A percentile compares a stretch with the other conserved stretches of the same genome.
These are phyloP conservation scores for Cotesia vestalis DNA, from an alignment of 1,140 invertebrate species.

Conservation along the genomic window DNA sequence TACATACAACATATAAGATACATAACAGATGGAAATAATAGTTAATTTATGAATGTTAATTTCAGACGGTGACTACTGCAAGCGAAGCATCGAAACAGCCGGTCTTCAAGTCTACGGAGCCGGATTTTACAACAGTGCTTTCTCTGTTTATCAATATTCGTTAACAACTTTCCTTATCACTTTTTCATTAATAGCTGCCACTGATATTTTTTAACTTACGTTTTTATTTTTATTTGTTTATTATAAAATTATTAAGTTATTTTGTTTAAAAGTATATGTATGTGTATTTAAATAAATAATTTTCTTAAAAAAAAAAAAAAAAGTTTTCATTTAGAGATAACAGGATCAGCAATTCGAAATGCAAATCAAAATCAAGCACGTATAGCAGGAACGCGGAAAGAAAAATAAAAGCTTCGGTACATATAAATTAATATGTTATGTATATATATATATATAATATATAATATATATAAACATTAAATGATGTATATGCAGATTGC, in stretches of 20 bases:
- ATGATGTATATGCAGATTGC: too few species aligned
- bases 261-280: not conserved
- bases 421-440: too few species aligned
- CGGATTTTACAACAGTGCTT: conserved; percentile 75
- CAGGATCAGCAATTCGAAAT: too few species aligned
- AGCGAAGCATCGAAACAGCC: conserved; percentile 84
- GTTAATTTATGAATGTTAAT: conserved; percentile 14
- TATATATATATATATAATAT: too few species aligned
- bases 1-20: too few species aligned
- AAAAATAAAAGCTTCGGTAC: too few species aligned
- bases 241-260: not conserved
- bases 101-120: conserved; percentile 80
- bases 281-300: not conserved
- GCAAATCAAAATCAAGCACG: too few species aligned
- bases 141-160: conserved; percentile 8
- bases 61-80: conserved; percentile 83
- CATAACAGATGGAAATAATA: not conserved
- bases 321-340: not conserved
- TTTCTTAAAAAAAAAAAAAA: not conserved
- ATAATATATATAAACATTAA: too few species aligned
- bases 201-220: conserved; percentile 24
- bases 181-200: conserved; percentile 7
- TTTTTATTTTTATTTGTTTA: not conserved
- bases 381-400: too few species aligned
- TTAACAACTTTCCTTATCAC: not conserved